Conservation (phyloP, 1,140 invertebrate species). For the Drosophila serrata region DNA sequence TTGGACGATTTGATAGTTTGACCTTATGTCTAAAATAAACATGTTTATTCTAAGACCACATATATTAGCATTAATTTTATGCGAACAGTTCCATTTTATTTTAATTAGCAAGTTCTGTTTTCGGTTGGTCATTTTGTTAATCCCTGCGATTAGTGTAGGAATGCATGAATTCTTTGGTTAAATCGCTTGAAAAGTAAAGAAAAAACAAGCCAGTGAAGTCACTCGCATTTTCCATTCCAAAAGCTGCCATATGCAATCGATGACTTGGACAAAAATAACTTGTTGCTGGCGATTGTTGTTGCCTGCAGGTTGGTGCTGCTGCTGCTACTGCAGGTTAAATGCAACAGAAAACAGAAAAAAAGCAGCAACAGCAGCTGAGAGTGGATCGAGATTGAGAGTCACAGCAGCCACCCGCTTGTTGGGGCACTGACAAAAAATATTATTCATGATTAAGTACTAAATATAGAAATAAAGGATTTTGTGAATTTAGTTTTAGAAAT, state of each 20-base stretch:
- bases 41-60: conserved; percentile 16
- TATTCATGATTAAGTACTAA: no score
- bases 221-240: conserved; percentile 34
- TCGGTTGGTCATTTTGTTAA: conserved; percentile 3
- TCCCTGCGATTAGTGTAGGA: conserved; percentile 6
- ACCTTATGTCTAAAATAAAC: conserved; percentile 38
- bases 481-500: no score
- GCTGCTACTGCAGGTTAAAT: conserved; percentile 24
- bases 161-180: conserved; percentile 25
- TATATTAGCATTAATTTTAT: conserved; percentile 42
- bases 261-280: conserved; percentile 58
- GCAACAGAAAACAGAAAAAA: conserved; percentile 17
- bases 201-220: conserved; percentile 15
- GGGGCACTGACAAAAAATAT: conserved; percentile 7
- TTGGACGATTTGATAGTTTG: conserved; percentile 38
- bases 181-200: conserved; percentile 20
- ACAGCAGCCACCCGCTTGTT: conserved; percentile 44
- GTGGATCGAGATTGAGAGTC: conserved; percentile 45
- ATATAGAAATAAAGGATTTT: no score
- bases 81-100: conserved; percentile 31
- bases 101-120: conserved; percentile 35
- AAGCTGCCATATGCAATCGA: conserved; percentile 58
- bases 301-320: conserved; percentile 6
- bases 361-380: conserved; percentile 36
- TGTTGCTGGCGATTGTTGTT: conserved; percentile 40